Percentiles rank a stretch among this genome's conserved stretches.
These are phyloP conservation scores for Salarias fasciatus DNA, from an alignment of 2,797 vertebrate genomes.

Conservation along the genomic window DNA sequence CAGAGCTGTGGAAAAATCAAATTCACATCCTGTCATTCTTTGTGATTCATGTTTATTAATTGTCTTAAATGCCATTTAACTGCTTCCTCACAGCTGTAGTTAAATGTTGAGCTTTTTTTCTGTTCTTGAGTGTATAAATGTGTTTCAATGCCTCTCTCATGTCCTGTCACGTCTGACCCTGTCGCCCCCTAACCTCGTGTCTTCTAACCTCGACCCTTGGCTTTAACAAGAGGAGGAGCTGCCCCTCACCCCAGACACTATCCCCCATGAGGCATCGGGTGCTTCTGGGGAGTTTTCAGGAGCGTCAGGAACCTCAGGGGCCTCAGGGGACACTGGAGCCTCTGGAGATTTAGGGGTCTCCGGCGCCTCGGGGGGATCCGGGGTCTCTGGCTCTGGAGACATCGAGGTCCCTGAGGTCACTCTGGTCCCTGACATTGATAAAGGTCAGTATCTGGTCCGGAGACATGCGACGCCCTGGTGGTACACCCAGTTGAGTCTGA, in stretches of 20 bases:
- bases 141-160: slow-evolving; percentile 46
- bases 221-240: slow-evolving; percentile 84
- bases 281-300: slow-evolving; percentile 75
- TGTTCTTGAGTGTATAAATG: slow-evolving; percentile 26
- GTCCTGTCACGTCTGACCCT: slow-evolving; percentile 39
- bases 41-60: slow-evolving; percentile 38
- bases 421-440: slow-evolving; percentile 61
- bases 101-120: slow-evolving; percentile 66
- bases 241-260: slow-evolving; percentile 53
- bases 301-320: slow-evolving; percentile 66
- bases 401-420: slow-evolving; percentile 56
- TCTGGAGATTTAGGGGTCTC: slow-evolving; percentile 60
- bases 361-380: slow-evolving; percentile 56
- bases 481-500: no score
- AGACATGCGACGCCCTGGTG: slow-evolving; percentile 19
- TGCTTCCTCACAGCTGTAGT: slow-evolving; percentile 55
- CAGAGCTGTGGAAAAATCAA: slow-evolving; percentile 16
- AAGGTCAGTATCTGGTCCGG: slow-evolving; percentile 80
- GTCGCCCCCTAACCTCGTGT: slow-evolving; percentile 61
- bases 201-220: slow-evolving; percentile 74
- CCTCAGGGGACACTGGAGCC: slow-evolving; percentile 57
- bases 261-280: slow-evolving; percentile 72
- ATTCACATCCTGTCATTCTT: slow-evolving; percentile 10
- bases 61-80: slow-evolving; percentile 69
- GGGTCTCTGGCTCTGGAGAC: slow-evolving; percentile 64